Evolutionary conservation across 2,888 invertebrate genomes (phyloP), one percentile per base, ranked within the genome.

Genomic region (Drosophila cracens): DNA sequence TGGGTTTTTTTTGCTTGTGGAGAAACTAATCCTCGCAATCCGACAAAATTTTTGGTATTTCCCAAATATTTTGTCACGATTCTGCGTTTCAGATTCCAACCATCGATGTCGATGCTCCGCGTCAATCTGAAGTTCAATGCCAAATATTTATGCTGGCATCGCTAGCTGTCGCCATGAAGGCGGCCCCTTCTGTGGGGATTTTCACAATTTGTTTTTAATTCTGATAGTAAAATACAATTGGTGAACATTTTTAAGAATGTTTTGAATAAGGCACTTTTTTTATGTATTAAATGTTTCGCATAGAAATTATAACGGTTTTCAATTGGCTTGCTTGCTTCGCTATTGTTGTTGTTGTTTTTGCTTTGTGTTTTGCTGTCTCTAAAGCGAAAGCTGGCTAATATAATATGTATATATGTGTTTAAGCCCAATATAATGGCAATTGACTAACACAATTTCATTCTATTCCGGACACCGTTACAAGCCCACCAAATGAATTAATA

Each of bases 51-150:
- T 40, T 38, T 59, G 46, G 56, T 33, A 68, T 68, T 67, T 74
- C 70, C 38, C 81, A 72, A 86, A 83, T 83, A 72, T 72, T 81
- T 89, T 72, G 87, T 87, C 85, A 84, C 82, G 87, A 87, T 81
- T 87, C 67, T 66, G 73, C 46, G 62, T 70, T 73, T 73, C 74
- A 81, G 72, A 62, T 52, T 54, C 49, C 27, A 38, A 40, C 21
- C 21, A 21, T 25, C 25, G 25, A 25, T 25, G 63, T 62, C 54
- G 56, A 38, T 46, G 43, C 59, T 18, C 11, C 54, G 34, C 11
- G 18, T 18, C 59, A 52, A 59, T 46, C 56, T 74, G 76, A 79
- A 79, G 81, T 81, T 79, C 81, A 79, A 79, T 81, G 78, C 49
- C 68, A 60, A 54, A 6, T n/a, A n/a, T 29, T 31, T n/a, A 33